Base-by-base conservation (phyloP, 2,797 vertebrate genomes). In the Gorsachius magnificus region DNA sequence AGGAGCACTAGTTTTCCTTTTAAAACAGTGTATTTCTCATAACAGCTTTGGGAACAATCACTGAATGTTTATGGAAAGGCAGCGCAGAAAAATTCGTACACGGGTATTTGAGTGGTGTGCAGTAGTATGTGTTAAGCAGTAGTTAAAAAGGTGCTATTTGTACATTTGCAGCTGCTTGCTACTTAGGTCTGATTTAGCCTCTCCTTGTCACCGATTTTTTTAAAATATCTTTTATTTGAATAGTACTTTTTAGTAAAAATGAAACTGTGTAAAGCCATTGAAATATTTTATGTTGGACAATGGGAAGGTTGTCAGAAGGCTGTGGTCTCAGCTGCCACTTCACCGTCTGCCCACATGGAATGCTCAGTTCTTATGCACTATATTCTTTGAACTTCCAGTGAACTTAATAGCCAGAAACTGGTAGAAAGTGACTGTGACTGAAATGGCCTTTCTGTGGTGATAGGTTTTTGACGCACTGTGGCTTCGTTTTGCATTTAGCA, bases 291-390 rank as follows among this genome's bases (percentile, higher is more conserved):
- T 5, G 0, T 56, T 5, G 21, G 26, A 46, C 28, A 28, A 6
- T 24, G 19, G 65, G 36, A 71, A 56, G 18, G 11, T 64, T 92
- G 65, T 83, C 45, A 63, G 51, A 64, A 81, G 19, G 9, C 24
- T 43, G 18, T 12, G 38, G 19, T 46, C 53, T 75, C 46, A 31
- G 31, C 74, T 69, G 10, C 50, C 6, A 0, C 91, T 90, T 50
- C 6, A 1, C 63, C 0, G 0, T 63, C 21, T 26, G 16, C 35
- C 69, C 5, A 0, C 13, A 2, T 63, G 45, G 65, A 53, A 45
- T 2, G 0, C 66, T 89, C 10, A 13, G 21, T 68, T 77, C 43
- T 78, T 56, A 8, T 25, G 35, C n/a, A 25, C 31, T 91, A 0
- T 48, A 19, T 57, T 87, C 54, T 88, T 91, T 82, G 31, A 91